A percentile compares a stretch with the other conserved stretches of the same genome.
Conservation (phyloP, 2,888 invertebrate genomes). For the Aplocera efformata region DNA sequence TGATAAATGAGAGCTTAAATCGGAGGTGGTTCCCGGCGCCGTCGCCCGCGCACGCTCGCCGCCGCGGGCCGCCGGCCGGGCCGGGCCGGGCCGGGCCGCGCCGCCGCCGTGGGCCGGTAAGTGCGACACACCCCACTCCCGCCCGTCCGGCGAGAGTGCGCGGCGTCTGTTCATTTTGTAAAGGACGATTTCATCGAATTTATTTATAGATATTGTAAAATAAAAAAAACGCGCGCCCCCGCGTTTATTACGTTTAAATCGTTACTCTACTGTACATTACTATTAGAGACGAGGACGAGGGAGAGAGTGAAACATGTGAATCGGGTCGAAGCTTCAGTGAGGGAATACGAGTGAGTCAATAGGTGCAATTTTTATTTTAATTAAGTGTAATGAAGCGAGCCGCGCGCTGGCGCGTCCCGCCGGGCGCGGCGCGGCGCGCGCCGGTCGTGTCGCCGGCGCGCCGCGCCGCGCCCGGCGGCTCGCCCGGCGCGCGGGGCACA, state of each 20-base stretch:
- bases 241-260: conserved; percentile 74
- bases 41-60: conserved; percentile 39
- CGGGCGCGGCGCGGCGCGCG: conserved; percentile 24
- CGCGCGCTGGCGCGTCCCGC: conserved; percentile 36
- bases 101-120: conserved; percentile 47
- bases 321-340: conserved; percentile 72
- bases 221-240: conserved; percentile 68
- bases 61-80: conserved; percentile 32
- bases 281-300: conserved; percentile 68
- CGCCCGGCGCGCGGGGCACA: conserved; percentile 29
- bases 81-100: conserved; percentile 28
- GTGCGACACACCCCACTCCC: conserved; percentile 42
- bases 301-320: conserved; percentile 70
- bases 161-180: conserved; percentile 52
- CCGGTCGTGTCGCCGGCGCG: conserved; percentile 19
- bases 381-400: conserved; percentile 56
- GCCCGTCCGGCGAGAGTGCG: conserved; percentile 36
- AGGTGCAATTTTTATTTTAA: conserved; percentile 76
- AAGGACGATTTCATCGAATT: conserved; percentile 80
- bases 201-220: conserved; percentile 78
- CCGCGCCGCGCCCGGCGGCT: conserved; percentile 10
- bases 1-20: conserved; percentile 67
- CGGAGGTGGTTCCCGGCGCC: conserved; percentile 58
- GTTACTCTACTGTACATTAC: conserved; percentile 76
- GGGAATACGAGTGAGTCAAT: conserved; percentile 74